A percentile compares a stretch with the other conserved stretches of the same genome.
phyloP scores from a whole-genome alignment of 2,888 invertebrate genomes.

The Leucoptera coffeella region DNA sequence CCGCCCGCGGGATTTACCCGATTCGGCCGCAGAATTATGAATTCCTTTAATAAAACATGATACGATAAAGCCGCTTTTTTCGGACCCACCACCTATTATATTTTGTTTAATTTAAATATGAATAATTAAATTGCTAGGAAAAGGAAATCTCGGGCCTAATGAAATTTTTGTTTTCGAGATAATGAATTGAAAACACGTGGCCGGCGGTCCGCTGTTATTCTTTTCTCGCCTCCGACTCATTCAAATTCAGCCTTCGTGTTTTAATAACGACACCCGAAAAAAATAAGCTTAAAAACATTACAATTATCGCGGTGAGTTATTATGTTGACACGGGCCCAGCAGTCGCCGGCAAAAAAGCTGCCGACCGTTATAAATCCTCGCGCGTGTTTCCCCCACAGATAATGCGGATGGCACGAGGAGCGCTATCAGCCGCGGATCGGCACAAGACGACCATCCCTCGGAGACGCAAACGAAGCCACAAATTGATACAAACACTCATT shows the following conservation, averaged over 20 bases:
- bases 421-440: no score
- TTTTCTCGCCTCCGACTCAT: constrained; percentile 31
- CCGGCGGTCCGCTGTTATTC: constrained; percentile 32
- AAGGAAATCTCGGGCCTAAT: constrained; percentile 49
- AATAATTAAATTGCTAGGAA: constrained; percentile 49
- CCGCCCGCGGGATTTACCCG: constrained; percentile 25
- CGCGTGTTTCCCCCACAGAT: neutral
- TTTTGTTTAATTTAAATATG: constrained; percentile 54
- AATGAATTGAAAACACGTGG: constrained; percentile 51
- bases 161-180: constrained; percentile 53
- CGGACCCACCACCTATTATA: constrained; percentile 42
- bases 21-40: constrained; percentile 48
- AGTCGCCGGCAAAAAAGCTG: no score
- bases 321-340: no score
- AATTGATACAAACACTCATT: constrained; percentile 55
- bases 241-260: constrained; percentile 37
- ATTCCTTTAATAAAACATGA: constrained; percentile 53
- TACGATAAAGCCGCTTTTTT: constrained; percentile 46
- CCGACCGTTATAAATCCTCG: neutral
- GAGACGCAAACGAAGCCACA: no score
- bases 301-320: constrained; percentile 35
- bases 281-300: constrained; percentile 24
- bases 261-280: constrained; percentile 20
- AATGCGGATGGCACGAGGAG: no score
- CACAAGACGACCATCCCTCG: no score